phyloP scores from a whole-genome alignment of 2,888 invertebrate species.

The Ectemnius cavifrons region DNA sequence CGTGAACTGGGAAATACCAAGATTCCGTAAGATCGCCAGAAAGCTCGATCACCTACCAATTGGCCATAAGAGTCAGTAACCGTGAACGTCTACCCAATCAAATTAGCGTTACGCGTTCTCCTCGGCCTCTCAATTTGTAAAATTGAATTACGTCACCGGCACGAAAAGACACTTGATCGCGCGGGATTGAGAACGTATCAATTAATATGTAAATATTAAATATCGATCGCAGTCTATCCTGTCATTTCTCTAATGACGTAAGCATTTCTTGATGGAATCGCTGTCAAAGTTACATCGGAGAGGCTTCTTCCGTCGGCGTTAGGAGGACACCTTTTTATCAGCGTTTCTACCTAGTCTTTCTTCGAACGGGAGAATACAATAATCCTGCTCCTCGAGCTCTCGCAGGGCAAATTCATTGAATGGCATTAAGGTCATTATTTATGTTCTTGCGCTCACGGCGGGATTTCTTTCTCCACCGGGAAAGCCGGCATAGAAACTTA shows the following conservation, averaged over 20 bases:
- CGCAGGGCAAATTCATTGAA: neutral
- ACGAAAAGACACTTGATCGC: neutral
- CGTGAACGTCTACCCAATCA: neutral
- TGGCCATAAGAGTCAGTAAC: neutral
- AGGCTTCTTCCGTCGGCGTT: no score
- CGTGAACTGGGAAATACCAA: neutral
- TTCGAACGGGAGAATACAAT: no score
- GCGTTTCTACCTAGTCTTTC: no score
- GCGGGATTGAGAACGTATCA: conserved; percentile 2
- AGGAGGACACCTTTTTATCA: no score
- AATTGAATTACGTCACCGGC: neutral
- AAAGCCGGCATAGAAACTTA: conserved; percentile 25
- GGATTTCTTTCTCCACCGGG: neutral
- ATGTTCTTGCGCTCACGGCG: neutral
- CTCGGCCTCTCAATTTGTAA: neutral
- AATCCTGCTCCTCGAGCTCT: neutral
- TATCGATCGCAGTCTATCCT: no score
- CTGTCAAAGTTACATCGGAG: no score
- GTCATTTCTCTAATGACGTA: no score
- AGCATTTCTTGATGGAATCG: no score
- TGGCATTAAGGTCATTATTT: neutral
- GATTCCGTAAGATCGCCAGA: conserved; percentile 24
- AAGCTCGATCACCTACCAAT: neutral
- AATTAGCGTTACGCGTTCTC: neutral
- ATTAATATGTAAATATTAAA: conserved; percentile 2